These are phyloP conservation scores for Schizothorax lantsangensis DNA, from an alignment of 2,797 vertebrate genomes.

Conservation along the genomic window DNA sequence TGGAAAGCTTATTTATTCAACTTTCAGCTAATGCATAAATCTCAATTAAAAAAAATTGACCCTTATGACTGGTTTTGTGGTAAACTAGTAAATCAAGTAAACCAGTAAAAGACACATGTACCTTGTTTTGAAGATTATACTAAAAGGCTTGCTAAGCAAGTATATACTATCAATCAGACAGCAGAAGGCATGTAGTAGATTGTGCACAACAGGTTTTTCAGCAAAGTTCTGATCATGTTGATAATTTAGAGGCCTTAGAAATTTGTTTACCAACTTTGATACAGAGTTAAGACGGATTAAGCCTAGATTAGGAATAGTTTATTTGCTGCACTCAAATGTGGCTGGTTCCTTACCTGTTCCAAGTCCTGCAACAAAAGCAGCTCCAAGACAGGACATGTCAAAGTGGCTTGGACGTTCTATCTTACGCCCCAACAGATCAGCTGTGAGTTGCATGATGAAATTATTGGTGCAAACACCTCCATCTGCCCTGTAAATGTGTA, in stretches of 20 bases:
- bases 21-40: no score
- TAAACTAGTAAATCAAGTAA: background rate
- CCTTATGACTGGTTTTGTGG: no score
- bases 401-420: slow-evolving; percentile 79
- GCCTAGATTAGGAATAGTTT: background rate
- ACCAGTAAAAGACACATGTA: background rate
- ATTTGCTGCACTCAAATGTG: background rate
- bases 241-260: background rate
- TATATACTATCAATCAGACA: background rate
- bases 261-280: background rate
- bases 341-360: slow-evolving; percentile 81
- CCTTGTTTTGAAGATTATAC: background rate
- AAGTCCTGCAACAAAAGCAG: slow-evolving; percentile 91
- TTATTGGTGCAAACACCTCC: slow-evolving; percentile 92
- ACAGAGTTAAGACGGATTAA: background rate
- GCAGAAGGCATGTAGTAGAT: background rate
- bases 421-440: slow-evolving; percentile 86
- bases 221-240: background rate
- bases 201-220: background rate
- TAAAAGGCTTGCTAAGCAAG: background rate
- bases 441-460: slow-evolving; percentile 97
- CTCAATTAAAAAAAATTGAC: no score
- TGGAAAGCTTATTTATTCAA: no score
- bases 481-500: slow-evolving; percentile 81
- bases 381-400: slow-evolving; percentile 94